A percentile compares a stretch with the other conserved stretches of the same genome.
These are phyloP conservation scores for Deilephila porcellus DNA, from an alignment of 2,888 invertebrate genomes.

Conservation along the genomic window DNA sequence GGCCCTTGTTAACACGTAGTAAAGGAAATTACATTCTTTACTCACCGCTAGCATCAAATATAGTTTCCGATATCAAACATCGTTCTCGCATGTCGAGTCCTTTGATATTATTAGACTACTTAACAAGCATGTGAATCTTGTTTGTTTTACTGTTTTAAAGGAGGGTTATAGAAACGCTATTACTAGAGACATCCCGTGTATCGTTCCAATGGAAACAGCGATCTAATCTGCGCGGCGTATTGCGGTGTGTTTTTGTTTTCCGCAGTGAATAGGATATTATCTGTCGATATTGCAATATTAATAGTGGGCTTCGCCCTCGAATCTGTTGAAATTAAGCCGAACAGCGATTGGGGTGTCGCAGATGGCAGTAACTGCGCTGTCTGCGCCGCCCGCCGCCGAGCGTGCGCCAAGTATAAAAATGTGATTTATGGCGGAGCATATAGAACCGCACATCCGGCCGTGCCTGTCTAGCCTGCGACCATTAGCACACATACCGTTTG, in stretches of 20 bases:
- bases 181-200: not conserved
- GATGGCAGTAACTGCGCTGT: slow-evolving; percentile 77
- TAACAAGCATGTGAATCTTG: not conserved
- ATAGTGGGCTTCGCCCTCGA: slow-evolving; percentile 72
- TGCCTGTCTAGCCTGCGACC: slow-evolving; percentile 56
- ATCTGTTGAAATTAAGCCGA: slow-evolving; percentile 77
- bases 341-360: slow-evolving; percentile 77
- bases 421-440: slow-evolving; percentile 71
- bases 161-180: not conserved
- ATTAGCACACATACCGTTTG: slow-evolving; percentile 63
- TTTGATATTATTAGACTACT: not conserved
- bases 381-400: slow-evolving; percentile 56
- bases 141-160: not conserved
- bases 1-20: slow-evolving; percentile 83
- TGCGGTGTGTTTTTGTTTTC: slow-evolving; percentile 38
- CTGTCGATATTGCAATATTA: slow-evolving; percentile 67
- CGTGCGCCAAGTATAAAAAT: slow-evolving; percentile 77
- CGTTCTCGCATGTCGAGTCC: slow-evolving; percentile 45
- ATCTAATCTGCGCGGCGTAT: slow-evolving; percentile 57
- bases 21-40: slow-evolving; percentile 83
- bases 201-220: slow-evolving; percentile 49
- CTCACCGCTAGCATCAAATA: slow-evolving; percentile 70
- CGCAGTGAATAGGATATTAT: slow-evolving; percentile 50
- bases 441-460: slow-evolving; percentile 65
- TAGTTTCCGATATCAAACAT: slow-evolving; percentile 78